Base-by-base conservation (phyloP, 2,888 invertebrate species). In the Hyposoter didymator region DNA sequence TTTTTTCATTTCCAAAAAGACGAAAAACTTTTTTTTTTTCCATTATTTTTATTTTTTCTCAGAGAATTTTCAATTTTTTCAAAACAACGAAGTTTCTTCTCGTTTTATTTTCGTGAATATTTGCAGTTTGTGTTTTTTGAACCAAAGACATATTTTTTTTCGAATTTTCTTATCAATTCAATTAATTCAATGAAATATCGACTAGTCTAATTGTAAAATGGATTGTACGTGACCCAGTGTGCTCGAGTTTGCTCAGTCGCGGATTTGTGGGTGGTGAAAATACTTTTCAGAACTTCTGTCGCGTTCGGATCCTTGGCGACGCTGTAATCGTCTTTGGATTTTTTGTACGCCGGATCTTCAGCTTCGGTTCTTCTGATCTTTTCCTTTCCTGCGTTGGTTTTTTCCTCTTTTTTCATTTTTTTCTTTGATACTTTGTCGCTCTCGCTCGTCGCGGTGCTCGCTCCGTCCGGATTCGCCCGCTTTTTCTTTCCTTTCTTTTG, bases 141-240 rank as follows among this genome's bases (percentile, higher is more conserved):
- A 49, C 8, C 10, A 35, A 19, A 8, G 45, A n/a, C 19, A 2
- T 32, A 4, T 66, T 66, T 66, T 43, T 28, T 39, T 1, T 47
- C 5, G 7, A 39, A 49, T 47, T 47, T 28, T 14, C 1, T 28
- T 1, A 28, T 14, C 5, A 8, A 64, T 49, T 67, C 12, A 47
- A 62, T 66, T 8, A 17, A 28, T 14, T 6, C 7, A 39, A 8
- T 19, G 17, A 28, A 39, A 64, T 19, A 12, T 72, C 43, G 32
- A 82, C 72, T 35, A 49, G 19, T 12, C 19, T 81, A 82, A 81
- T 80, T 98, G 93, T 98, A 98, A 94, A 98, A 98, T 73, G 99
- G 99, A 95, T 99, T 99, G 91, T 98, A 99, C 0, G 99, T 99
- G 79, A 99, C 97, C 99, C 99, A 99, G 93, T 99, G 99, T 1